Conservation (phyloP, 2,888 invertebrate species). For the Hydroisotoma schaefferi region DNA sequence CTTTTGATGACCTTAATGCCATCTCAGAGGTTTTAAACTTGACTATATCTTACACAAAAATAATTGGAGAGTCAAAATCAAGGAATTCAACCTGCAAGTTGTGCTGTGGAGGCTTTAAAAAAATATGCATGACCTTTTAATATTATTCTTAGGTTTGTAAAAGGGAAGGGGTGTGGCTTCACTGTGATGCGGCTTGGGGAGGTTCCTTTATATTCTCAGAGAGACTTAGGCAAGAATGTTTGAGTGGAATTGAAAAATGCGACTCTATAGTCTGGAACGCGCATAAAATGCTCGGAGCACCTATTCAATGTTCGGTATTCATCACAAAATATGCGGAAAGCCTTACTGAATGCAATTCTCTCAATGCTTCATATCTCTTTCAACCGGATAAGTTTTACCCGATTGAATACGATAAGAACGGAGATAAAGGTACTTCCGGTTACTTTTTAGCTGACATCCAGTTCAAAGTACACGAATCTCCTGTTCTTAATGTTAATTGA, state of each 20-base stretch:
- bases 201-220: constrained; percentile 69
- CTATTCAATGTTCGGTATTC: constrained; percentile 72
- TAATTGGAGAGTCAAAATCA: not conserved
- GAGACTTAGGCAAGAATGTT: constrained; percentile 58
- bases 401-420: constrained; percentile 67
- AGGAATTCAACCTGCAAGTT: not conserved
- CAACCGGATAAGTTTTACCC: constrained; percentile 83
- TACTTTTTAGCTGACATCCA: too few species aligned
- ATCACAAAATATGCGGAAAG: constrained; percentile 61
- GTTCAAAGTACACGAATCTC: too few species aligned
- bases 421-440: constrained; percentile 66
- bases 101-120: not conserved
- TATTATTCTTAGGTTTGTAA: constrained; percentile 58
- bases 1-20: constrained; percentile 69
- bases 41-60: not conserved
- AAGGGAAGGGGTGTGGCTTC: constrained; percentile 70
- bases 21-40: constrained; percentile 57
- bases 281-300: constrained; percentile 78
- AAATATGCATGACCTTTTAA: not conserved
- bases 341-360: constrained; percentile 66
- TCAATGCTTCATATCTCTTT: constrained; percentile 72
- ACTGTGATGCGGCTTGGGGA: constrained; percentile 80
- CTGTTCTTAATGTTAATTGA: not conserved
- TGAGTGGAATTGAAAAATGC: constrained; percentile 67
- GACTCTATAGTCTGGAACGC: constrained; percentile 82